Evolutionary conservation across 2,797 vertebrate genomes (phyloP).

Genomic region (Urocyon cinereoargenteus): DNA sequence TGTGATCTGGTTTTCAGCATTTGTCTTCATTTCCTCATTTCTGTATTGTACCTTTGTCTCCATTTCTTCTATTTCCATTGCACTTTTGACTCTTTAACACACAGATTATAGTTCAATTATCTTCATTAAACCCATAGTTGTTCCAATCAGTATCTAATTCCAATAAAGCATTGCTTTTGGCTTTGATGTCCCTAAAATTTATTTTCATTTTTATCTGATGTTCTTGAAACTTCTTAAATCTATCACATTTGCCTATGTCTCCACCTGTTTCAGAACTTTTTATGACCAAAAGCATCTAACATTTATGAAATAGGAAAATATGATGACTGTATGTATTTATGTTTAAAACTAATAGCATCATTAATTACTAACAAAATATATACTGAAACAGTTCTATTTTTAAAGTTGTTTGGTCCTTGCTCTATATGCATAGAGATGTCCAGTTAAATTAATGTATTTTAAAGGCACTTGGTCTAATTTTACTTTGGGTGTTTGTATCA

Average conservation of each 20-base stretch:
- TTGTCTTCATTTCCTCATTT: not conserved
- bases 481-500: not conserved
- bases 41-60: not conserved
- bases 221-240: not conserved
- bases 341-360: not conserved
- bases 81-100: not conserved
- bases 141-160: not conserved
- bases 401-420: not conserved
- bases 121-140: not conserved
- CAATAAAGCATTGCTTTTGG: not conserved
- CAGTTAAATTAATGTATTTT: not conserved
- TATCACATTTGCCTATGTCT: not conserved
- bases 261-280: not conserved
- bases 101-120: not conserved
- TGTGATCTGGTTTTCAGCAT: not conserved
- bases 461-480: slow-evolving; percentile 3
- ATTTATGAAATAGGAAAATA: not conserved
- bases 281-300: not conserved
- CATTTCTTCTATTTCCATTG: not conserved
- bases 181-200: not conserved
- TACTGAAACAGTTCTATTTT: not conserved
- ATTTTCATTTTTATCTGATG: not conserved
- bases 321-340: not conserved
- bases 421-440: not conserved
- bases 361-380: not conserved